Evolutionary conservation across 30 jellyfish, hydroid and myxozoan genomes (phyloP).

Genomic region (Cassiopea andromeda): DNA sequence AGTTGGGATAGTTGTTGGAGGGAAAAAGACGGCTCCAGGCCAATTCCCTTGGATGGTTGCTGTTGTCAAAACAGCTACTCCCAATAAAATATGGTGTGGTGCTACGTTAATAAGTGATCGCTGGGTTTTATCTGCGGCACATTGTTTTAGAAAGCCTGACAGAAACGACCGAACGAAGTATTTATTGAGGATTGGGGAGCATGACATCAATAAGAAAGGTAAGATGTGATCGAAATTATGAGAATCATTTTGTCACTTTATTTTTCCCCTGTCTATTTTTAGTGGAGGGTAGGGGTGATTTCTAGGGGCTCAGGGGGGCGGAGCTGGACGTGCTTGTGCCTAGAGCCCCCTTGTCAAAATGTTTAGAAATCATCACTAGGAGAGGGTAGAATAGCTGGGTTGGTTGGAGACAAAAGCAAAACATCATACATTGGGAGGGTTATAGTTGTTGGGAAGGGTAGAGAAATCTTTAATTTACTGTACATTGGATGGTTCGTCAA

Average conservation of each 20-base stretch:
- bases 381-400: too few species aligned
- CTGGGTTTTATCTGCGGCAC: constrained; percentile 78
- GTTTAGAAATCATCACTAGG: too few species aligned
- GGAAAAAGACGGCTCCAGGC: constrained; percentile 39
- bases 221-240: background rate
- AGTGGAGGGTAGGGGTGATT: too few species aligned
- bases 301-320: too few species aligned
- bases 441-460: too few species aligned
- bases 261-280: background rate
- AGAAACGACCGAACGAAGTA: constrained; percentile 31
- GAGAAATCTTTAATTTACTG: too few species aligned
- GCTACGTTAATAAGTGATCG: constrained; percentile 64
- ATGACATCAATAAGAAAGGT: constrained; percentile 36
- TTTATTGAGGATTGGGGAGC: constrained; percentile 60
- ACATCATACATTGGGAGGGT: too few species aligned
- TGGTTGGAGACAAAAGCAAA: too few species aligned
- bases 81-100: constrained; percentile 60
- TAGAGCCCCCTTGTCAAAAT: too few species aligned
- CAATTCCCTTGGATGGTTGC: constrained; percentile 82
- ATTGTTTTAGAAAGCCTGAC: constrained; percentile 44
- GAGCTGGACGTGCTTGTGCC: too few species aligned
- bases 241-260: background rate
- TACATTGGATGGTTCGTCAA: too few species aligned
- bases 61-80: constrained; percentile 27
- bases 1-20: constrained; percentile 47